Evolutionary conservation across 1,140 invertebrate species (phyloP).

Genomic region (Achatina immaculata): DNA sequence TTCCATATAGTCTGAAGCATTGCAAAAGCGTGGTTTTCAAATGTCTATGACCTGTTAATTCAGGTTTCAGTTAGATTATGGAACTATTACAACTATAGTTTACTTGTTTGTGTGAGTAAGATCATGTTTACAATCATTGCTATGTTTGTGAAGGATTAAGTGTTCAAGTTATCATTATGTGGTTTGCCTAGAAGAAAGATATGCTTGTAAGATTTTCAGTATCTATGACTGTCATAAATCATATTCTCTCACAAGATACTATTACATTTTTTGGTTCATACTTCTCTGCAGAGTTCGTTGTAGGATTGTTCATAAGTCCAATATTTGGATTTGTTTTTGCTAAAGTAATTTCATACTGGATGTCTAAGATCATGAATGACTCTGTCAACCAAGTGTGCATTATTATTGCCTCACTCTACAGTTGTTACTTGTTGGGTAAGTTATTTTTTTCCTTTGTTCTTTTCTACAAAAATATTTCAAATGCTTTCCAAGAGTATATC

Average conservation of each 20-base stretch:
- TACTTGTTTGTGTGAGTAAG: too few relatives aligned
- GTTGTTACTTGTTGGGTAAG: constrained; percentile 19
- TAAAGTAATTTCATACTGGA: constrained; percentile 14
- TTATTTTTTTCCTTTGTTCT: too few relatives aligned
- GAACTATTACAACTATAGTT: too few relatives aligned
- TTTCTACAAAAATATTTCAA: not conserved
- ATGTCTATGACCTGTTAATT: too few relatives aligned
- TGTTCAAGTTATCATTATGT: not conserved
- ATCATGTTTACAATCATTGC: not conserved
- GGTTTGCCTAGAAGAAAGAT: not conserved
- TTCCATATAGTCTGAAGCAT: too few relatives aligned
- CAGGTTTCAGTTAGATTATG: too few relatives aligned
- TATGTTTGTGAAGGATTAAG: not conserved
- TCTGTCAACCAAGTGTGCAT: constrained; percentile 21
- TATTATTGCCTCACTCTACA: constrained; percentile 12
- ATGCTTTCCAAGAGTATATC: not conserved
- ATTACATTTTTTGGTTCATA: not conserved
- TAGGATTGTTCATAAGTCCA: constrained; percentile 4
- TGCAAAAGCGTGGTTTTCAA: too few relatives aligned
- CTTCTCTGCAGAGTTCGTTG: not conserved
- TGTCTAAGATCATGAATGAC: constrained; percentile 7
- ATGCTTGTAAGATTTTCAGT: not conserved
- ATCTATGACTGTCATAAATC: not conserved
- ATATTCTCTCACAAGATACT: not conserved
- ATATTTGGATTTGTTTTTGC: constrained; percentile 1